Conservation (phyloP, 1,140 invertebrate genomes). For the Agraylea sexmaculata region DNA sequence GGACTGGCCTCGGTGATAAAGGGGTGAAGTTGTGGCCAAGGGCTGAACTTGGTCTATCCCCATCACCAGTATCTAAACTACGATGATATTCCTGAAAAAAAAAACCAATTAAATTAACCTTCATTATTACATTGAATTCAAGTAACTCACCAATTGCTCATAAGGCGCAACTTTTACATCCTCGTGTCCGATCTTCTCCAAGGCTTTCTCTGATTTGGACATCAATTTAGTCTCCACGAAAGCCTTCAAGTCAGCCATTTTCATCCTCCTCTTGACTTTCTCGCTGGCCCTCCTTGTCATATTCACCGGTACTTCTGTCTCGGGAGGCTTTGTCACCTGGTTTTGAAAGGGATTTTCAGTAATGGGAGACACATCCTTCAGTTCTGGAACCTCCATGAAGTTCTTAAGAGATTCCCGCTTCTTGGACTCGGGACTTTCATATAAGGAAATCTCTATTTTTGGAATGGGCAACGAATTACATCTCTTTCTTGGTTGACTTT, state of each 20-base stretch:
- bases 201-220: conserved; percentile 80
- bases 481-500: conserved; percentile 63
- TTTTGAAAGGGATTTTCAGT: conserved; percentile 36
- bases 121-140: neutral
- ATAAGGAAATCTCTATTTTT: conserved; percentile 79
- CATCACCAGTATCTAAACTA: conserved; percentile 67
- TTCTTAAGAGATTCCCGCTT: conserved; percentile 58
- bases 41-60: conserved; percentile 38
- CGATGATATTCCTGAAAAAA: conserved; percentile 57
- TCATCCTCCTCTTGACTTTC: conserved; percentile 72
- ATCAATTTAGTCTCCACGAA: conserved; percentile 85
- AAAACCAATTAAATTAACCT: conserved; percentile 6
- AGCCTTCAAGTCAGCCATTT: conserved; percentile 78
- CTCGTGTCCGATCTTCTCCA: conserved; percentile 79
- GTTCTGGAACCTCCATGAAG: conserved; percentile 62
- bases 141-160: conserved; percentile 40
- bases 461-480: conserved; percentile 90
- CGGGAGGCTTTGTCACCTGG: conserved; percentile 34
- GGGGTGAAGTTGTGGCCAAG: conserved; percentile 32
- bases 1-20: conserved; percentile 28
- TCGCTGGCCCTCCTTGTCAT: conserved; percentile 62
- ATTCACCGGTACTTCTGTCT: conserved; percentile 39
- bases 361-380: conserved; percentile 45
- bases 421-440: conserved; percentile 61
- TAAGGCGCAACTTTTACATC: conserved; percentile 44